A percentile compares a stretch with the other conserved stretches of the same genome.
These are phyloP conservation scores for Spodoptera frugiperda DNA, from an alignment of 1,140 invertebrate genomes.

Conservation along the genomic window DNA sequence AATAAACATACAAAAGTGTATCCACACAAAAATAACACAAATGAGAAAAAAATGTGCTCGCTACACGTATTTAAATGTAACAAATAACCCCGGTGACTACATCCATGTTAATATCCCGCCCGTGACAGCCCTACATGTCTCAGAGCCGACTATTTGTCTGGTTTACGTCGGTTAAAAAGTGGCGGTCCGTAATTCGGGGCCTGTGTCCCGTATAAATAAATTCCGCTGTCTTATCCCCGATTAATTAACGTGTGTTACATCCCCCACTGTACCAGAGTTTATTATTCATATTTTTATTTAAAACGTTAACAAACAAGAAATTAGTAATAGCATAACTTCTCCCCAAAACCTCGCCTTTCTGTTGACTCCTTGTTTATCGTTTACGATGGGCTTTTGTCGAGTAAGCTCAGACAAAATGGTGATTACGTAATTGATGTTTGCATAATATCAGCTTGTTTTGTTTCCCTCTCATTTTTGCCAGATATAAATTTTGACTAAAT, in stretches of 20 bases:
- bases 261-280: slow-evolving; percentile 24
- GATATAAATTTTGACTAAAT: background rate
- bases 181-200: slow-evolving; percentile 13
- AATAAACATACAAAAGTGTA: too few relatives aligned
- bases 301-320: slow-evolving; percentile 33
- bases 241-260: slow-evolving; percentile 41
- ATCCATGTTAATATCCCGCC: too few relatives aligned
- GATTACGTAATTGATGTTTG: background rate
- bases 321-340: slow-evolving; percentile 26
- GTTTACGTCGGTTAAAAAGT: slow-evolving; percentile 51
- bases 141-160: slow-evolving; percentile 52
- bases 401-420: slow-evolving; percentile 9
- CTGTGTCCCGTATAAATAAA: slow-evolving; percentile 35
- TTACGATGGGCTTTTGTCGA: slow-evolving; percentile 15
- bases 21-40: too few relatives aligned
- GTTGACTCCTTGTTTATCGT: slow-evolving; percentile 22
- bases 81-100: too few relatives aligned
- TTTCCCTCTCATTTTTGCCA: background rate
- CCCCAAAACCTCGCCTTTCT: slow-evolving; percentile 20
- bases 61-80: too few relatives aligned
- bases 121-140: slow-evolving; percentile 27
- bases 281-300: slow-evolving; percentile 43
- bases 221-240: slow-evolving; percentile 40
- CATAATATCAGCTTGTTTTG: background rate
- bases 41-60: too few relatives aligned